phyloP scores from a whole-genome alignment of 1,140 invertebrate genomes.

The Carcinoscorpius rotundicauda region DNA sequence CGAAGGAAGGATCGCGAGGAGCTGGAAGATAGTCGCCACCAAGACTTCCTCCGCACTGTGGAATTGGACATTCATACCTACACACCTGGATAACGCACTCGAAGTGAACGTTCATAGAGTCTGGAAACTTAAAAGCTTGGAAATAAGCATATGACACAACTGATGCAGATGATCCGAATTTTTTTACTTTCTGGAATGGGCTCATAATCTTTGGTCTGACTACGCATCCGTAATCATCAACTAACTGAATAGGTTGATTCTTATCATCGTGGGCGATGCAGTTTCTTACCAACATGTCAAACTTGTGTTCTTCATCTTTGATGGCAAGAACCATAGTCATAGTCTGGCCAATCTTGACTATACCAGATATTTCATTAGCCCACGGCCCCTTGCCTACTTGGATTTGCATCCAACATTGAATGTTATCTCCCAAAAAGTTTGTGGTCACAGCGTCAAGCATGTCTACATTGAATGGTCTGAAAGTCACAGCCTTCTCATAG shows the following conservation, averaged over 20 bases:
- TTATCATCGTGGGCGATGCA: conserved; percentile 91
- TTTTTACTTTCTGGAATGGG: conserved; percentile 86
- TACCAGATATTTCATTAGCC: conserved; percentile 85
- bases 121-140: conserved; percentile 92
- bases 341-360: conserved; percentile 89
- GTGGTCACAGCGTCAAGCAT: conserved; percentile 87
- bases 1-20: conserved; percentile 15
- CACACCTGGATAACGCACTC: conserved; percentile 93
- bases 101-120: conserved; percentile 95
- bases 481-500: conserved; percentile 87
- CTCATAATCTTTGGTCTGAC: conserved; percentile 86
- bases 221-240: conserved; percentile 84
- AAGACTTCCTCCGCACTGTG: conserved; percentile 22
- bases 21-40: conserved; percentile 16
- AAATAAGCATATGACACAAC: conserved; percentile 86
- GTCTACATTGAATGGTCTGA: conserved; percentile 78
- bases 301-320: conserved; percentile 90
- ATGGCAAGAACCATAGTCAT: conserved; percentile 96
- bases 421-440: conserved; percentile 86
- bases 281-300: conserved; percentile 88
- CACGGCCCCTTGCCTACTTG: conserved; percentile 91
- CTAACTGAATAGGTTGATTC: conserved; percentile 83
- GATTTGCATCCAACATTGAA: conserved; percentile 94
- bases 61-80: conserved; percentile 81
- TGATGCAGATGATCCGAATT: conserved; percentile 81